phyloP scores from a whole-genome alignment of 2,113 vertebrate species.

The Odontesthes bonariensis region DNA sequence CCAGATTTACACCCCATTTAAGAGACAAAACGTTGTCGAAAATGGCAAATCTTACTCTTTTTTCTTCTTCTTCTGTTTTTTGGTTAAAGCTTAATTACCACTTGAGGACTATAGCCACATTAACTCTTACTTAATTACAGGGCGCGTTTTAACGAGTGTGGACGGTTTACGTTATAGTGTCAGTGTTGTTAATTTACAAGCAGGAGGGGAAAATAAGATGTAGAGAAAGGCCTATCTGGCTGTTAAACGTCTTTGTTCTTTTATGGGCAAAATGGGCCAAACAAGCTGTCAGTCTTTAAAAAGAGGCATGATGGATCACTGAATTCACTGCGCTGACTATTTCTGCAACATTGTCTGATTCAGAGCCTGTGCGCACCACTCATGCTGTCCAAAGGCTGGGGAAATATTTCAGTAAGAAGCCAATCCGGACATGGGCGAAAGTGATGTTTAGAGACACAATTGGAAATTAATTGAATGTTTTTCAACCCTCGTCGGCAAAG shows the following conservation, averaged over 20 bases:
- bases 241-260: constrained; percentile 75
- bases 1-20: background rate
- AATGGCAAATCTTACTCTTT: background rate
- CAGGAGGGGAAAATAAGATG: background rate
- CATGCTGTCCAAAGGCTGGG: background rate
- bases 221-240: constrained; percentile 10
- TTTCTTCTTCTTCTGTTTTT: too few relatives aligned
- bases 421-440: background rate
- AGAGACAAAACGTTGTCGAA: background rate
- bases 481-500: background rate
- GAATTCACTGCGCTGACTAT: constrained; percentile 36
- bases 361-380: constrained; percentile 20
- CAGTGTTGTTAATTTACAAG: constrained; percentile 29
- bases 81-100: constrained; percentile 40
- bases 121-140: constrained; percentile 48
- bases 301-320: constrained; percentile 79
- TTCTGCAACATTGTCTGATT: constrained; percentile 2
- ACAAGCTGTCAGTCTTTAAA: constrained; percentile 68
- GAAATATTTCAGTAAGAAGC: constrained; percentile 4
- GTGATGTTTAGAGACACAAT: background rate
- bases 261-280: constrained; percentile 66
- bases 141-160: constrained; percentile 20
- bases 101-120: constrained; percentile 40
- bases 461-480: background rate
- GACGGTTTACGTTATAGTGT: constrained; percentile 5